phyloP scores from a whole-genome alignment of 2,888 invertebrate species.

The Brenthis daphne region DNA sequence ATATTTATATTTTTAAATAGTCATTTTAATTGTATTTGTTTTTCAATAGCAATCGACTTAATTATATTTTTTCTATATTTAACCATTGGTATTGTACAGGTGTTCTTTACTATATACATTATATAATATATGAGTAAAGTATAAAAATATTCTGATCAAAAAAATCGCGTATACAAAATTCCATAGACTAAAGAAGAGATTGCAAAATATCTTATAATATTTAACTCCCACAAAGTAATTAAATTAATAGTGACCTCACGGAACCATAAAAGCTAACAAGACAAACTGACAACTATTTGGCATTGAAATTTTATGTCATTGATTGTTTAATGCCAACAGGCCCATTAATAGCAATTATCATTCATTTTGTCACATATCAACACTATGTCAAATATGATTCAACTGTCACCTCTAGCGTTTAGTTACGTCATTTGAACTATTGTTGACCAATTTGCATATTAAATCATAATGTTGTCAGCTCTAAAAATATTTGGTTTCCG shows the following conservation, averaged over 20 bases:
- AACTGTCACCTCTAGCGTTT: slow-evolving; percentile 16
- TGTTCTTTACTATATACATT: no score
- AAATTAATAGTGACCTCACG: slow-evolving; percentile 14
- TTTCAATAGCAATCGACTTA: no score
- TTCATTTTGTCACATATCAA: slow-evolving; percentile 37
- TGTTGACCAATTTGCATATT: slow-evolving; percentile 20
- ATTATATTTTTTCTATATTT: no score
- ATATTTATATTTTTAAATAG: no score
- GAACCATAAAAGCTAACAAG: slow-evolving; percentile 20
- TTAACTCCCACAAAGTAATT: slow-evolving; percentile 8
- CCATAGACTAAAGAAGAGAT: background rate
- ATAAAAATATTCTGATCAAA: background rate
- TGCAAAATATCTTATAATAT: background rate
- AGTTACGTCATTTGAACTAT: slow-evolving; percentile 20
- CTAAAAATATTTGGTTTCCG: slow-evolving; percentile 19
- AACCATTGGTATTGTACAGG: no score
- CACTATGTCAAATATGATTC: slow-evolving; percentile 17
- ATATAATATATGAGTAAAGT: no score
- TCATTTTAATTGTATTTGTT: no score
- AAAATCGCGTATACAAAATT: background rate
- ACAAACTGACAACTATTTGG: slow-evolving; percentile 14
- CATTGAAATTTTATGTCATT: slow-evolving; percentile 13
- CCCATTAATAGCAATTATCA: slow-evolving; percentile 36
- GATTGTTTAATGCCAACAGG: slow-evolving; percentile 19
- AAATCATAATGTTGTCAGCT: slow-evolving; percentile 6